These are phyloP conservation scores for Adoxophyes honmai DNA, from an alignment of 1,140 invertebrate genomes.

Conservation along the genomic window DNA sequence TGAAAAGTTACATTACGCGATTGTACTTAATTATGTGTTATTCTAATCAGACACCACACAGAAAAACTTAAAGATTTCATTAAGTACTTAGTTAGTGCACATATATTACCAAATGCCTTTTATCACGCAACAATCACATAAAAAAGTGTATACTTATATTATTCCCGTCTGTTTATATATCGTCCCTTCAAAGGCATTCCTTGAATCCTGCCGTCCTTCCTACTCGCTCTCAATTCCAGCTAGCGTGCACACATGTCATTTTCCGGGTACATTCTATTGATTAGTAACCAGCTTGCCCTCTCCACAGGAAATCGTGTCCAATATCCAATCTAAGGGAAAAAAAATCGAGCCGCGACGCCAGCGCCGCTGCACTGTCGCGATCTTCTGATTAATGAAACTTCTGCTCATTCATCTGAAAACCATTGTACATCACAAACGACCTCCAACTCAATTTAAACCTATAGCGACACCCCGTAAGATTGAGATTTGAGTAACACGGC, in stretches of 20 bases:
- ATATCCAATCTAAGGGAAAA: slow-evolving; percentile 73
- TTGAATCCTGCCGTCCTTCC: too few species aligned
- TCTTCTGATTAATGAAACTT: slow-evolving; percentile 70
- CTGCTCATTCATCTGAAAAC: slow-evolving; percentile 61
- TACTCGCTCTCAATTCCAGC: too few species aligned
- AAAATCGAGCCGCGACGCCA: slow-evolving; percentile 69
- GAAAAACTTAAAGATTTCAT: too few species aligned
- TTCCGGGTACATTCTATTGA: slow-evolving; percentile 37
- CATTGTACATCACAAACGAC: slow-evolving; percentile 24
- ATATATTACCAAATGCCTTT: too few species aligned
- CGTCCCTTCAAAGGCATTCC: too few species aligned
- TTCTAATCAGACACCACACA: too few species aligned
- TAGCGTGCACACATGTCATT: slow-evolving; percentile 12
- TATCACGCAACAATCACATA: too few species aligned
- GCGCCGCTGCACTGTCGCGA: slow-evolving; percentile 70
- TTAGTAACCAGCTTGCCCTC: slow-evolving; percentile 64
- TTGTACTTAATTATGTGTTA: too few species aligned
- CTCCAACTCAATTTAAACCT: slow-evolving; percentile 20
- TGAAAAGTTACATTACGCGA: too few species aligned
- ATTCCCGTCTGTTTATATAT: too few species aligned
- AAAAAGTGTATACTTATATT: too few species aligned
- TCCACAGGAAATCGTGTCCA: slow-evolving; percentile 72
- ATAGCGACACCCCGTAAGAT: slow-evolving; percentile 17
- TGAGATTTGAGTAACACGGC: not conserved
- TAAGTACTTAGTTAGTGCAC: too few species aligned